Conservation (phyloP, 2,797 vertebrate species). For the Philypnodon macrostomus region DNA sequence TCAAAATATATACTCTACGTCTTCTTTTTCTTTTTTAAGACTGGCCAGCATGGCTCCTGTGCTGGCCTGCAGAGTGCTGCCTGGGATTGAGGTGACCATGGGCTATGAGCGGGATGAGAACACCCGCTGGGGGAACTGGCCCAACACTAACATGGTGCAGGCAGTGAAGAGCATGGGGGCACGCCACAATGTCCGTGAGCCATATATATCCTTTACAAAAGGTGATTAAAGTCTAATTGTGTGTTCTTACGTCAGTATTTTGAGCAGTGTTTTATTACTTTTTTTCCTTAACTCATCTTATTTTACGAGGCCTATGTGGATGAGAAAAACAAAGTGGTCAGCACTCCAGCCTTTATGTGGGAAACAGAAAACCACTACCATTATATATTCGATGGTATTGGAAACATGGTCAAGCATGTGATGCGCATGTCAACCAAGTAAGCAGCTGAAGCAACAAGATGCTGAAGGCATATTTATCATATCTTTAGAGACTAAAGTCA, state of each 20-base stretch:
- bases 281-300: slow-evolving; percentile 43
- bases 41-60: slow-evolving; percentile 76
- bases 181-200: slow-evolving; percentile 65
- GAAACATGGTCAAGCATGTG: slow-evolving; percentile 78
- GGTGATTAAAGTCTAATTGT: background rate
- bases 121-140: slow-evolving; percentile 76
- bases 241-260: no score
- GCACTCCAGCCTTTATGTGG: slow-evolving; percentile 78
- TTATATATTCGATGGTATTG: slow-evolving; percentile 76
- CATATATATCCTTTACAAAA: slow-evolving; percentile 73
- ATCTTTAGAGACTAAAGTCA: slow-evolving; percentile 17
- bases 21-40: slow-evolving; percentile 37
- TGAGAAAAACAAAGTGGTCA: slow-evolving; percentile 79
- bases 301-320: slow-evolving; percentile 72
- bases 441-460: slow-evolving; percentile 29
- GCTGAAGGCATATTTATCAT: slow-evolving; percentile 21
- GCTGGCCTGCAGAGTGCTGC: slow-evolving; percentile 72
- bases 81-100: slow-evolving; percentile 75
- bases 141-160: slow-evolving; percentile 74
- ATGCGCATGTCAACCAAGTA: slow-evolving; percentile 72
- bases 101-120: slow-evolving; percentile 73
- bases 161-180: slow-evolving; percentile 75
- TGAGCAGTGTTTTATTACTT: slow-evolving; percentile 1
- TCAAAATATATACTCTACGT: no score
- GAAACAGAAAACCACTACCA: slow-evolving; percentile 77